Conservation (phyloP, 2,797 vertebrate species). For the Pitangus sulphuratus region DNA sequence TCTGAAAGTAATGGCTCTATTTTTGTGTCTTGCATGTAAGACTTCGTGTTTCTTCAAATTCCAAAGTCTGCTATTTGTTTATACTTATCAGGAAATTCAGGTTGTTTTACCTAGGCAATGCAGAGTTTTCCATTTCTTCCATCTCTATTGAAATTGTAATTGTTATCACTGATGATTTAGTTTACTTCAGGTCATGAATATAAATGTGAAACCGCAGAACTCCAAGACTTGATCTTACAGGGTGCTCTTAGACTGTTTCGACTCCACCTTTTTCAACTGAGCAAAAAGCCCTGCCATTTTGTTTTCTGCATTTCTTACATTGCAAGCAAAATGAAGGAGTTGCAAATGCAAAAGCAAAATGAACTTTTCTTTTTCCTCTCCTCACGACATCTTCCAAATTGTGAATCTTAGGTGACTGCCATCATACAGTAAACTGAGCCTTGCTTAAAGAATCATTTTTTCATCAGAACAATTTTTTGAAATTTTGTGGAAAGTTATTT, state of each 20-base stretch:
- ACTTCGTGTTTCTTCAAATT: neutral
- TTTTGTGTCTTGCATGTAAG: neutral
- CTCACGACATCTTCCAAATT: neutral
- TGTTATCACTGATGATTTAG: neutral
- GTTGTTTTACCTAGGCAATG: no score
- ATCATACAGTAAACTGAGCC: neutral
- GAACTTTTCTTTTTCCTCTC: neutral
- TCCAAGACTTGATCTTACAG: neutral
- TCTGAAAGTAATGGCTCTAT: neutral
- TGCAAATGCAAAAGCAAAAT: neutral
- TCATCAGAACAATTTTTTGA: neutral
- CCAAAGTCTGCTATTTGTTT: neutral
- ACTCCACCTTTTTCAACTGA: neutral
- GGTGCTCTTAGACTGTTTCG: neutral
- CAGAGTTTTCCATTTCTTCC: neutral
- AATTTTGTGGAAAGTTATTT: neutral
- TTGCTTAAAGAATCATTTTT: neutral
- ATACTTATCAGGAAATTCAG: no score
- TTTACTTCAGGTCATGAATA: neutral
- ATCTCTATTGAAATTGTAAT: neutral
- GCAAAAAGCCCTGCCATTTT: neutral
- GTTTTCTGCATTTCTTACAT: neutral
- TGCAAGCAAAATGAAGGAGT: neutral
- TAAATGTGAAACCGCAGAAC: neutral
- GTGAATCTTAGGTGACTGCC: accelerated